Evolutionary conservation across 1,140 invertebrate species (phyloP).

Genomic region (Pseudomyrmex sp.): DNA sequence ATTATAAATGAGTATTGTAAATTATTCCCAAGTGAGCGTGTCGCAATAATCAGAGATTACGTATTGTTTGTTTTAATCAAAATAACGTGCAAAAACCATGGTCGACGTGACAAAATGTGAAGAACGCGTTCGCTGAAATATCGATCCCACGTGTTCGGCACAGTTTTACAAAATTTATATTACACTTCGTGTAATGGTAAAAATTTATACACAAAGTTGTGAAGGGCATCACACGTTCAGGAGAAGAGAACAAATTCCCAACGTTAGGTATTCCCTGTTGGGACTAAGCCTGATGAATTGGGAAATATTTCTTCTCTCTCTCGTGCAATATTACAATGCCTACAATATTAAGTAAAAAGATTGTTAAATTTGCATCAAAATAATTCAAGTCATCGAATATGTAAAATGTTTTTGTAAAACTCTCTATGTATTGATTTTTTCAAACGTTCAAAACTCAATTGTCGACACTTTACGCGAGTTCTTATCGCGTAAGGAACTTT

Average conservation of each 20-base stretch:
- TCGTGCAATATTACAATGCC: constrained; percentile 3
- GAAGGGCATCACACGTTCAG: neutral
- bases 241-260: constrained; percentile 33
- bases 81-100: constrained; percentile 20
- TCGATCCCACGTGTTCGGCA: constrained; percentile 36
- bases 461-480: neutral
- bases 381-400: neutral
- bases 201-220: constrained; percentile 8
- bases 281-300: constrained; percentile 28
- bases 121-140: constrained; percentile 3
- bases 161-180: neutral
- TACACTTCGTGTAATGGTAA: neutral
- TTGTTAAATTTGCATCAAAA: neutral
- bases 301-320: constrained; percentile 10
- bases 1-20: neutral
- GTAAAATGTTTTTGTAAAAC: no score
- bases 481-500: neutral
- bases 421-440: neutral
- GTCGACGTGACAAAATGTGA: constrained; percentile 18
- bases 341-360: constrained; percentile 3
- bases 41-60: neutral
- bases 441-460: neutral
- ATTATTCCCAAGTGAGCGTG: constrained; percentile 13
- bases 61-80: constrained; percentile 32
- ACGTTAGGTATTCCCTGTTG: constrained; percentile 16